These are phyloP conservation scores for Iselma pallidipennis DNA, from an alignment of 2,888 invertebrate genomes.

Conservation along the genomic window DNA sequence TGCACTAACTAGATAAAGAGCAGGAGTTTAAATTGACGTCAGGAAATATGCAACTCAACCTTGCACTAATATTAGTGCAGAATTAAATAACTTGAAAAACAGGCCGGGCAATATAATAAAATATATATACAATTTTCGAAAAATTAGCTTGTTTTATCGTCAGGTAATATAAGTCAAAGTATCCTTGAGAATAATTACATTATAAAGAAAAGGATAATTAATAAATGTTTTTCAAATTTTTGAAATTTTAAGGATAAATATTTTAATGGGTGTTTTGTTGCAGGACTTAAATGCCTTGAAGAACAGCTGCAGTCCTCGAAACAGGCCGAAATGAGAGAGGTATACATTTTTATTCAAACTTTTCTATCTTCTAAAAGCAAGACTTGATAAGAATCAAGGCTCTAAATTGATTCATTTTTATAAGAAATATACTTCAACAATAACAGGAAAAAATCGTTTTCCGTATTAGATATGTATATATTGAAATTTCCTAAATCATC, in stretches of 20 bases:
- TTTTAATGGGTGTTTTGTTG: conserved; percentile 34
- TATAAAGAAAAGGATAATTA: too few relatives aligned
- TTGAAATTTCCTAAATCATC: background rate
- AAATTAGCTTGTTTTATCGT: conserved; percentile 9
- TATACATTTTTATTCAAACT: conserved; percentile 36
- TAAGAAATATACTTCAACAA: background rate
- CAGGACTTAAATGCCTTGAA: conserved; percentile 52
- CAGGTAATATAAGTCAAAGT: background rate
- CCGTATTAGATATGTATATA: background rate
- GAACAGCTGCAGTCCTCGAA: conserved; percentile 39
- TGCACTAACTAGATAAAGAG: conserved; percentile 40
- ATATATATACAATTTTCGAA: conserved; percentile 18
- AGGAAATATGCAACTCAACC: conserved; percentile 44
- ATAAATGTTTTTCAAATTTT: background rate
- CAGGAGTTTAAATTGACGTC: conserved; percentile 37
- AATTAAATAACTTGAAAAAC: conserved; percentile 35
- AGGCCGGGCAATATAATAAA: conserved; percentile 18
- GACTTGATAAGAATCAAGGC: background rate
- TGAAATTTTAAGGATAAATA: background rate
- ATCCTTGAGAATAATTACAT: background rate
- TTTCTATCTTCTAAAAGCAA: too few relatives aligned
- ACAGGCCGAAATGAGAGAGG: conserved; percentile 49
- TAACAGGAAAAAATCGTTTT: too few relatives aligned
- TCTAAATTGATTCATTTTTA: background rate
- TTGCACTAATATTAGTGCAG: conserved; percentile 57